Evolutionary conservation across 2,888 invertebrate species (phyloP), one percentile per base, ranked within the genome.

Genomic region (Holacanthella duospinosa): DNA sequence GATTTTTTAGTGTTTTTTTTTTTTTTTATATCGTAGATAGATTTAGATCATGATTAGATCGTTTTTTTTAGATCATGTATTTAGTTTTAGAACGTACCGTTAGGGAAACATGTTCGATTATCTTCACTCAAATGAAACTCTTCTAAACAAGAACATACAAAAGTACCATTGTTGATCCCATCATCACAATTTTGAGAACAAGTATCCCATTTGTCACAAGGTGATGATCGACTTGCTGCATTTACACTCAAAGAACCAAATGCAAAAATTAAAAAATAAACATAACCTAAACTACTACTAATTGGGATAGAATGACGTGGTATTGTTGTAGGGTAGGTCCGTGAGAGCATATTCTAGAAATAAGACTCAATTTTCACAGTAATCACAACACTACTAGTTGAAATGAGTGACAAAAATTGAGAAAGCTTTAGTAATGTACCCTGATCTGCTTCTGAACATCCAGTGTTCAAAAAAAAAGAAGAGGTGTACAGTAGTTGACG

Each of bases 41-140:
- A 59, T 9, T 12, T 9, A 26, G 36, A 6, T 9, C 4, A 3
- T 36, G 21, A 21, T 12, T 9, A 24, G 44, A 12, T 25, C n/a
- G 19, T 26, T 54, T 21, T 21, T 57, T 2, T 53, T n/a, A n/a
- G n/a, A n/a, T n/a, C n/a, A 44, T 6, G n/a, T 29, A 43, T 43
- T 43, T 54, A 55, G 21, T 24, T 26, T 29, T 54, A 64, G 54
- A n/a, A 48, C 21, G 24, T 62, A 65, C 65, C 65, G 44, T 60
- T 62, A 24, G 59, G 28, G 2, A 43, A 36, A 24, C 65, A 63
- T 16, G 43, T 77, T 29, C 54, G n/a, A 48, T 81, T 80, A 72
- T 85, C 83, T 0, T 76, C 73, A 1, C 75, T 75, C 43, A 85
- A 74, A 19, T 75, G 74, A 75, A 81, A 87, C 1, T 89, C 89